These are phyloP conservation scores for Heterodera carotae DNA, from an alignment of 1,140 invertebrate species.

Conservation along the genomic window DNA sequence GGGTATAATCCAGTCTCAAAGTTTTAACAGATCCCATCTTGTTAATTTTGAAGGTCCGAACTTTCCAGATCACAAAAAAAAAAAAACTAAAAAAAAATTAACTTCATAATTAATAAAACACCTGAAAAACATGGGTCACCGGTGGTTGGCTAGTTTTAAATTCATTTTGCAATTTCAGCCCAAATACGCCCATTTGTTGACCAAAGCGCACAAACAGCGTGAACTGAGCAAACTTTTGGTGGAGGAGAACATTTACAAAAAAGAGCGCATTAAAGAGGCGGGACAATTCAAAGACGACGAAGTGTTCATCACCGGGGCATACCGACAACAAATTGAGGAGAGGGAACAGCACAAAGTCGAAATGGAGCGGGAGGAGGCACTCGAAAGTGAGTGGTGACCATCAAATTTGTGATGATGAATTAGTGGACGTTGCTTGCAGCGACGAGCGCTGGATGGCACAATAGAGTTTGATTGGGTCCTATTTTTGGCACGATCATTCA, in stretches of 20 bases:
- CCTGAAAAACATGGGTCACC: no score
- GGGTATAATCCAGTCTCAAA: no score
- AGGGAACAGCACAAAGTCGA: conserved; percentile 23
- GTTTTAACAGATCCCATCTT: not conserved
- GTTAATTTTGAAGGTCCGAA: not conserved
- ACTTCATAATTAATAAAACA: no score
- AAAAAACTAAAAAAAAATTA: no score
- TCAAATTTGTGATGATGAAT: no score
- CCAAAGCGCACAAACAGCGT: conserved; percentile 40
- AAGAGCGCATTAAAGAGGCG: conserved; percentile 39
- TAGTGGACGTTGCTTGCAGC: no score
- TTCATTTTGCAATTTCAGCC: conserved; percentile 32
- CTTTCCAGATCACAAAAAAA: no score
- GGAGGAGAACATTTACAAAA: conserved; percentile 40
- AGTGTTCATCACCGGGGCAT: conserved; percentile 41
- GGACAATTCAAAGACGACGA: conserved; percentile 44
- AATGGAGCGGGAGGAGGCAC: conserved; percentile 25
- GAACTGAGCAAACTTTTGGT: conserved; percentile 38
- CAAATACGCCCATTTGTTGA: conserved; percentile 40
- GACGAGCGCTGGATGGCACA: no score
- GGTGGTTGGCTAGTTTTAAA: no score
- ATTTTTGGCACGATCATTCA: no score
- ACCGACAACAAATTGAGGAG: conserved; percentile 40
- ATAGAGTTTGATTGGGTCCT: no score
- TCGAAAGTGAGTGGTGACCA: conserved; percentile 37